Base-by-base conservation (phyloP, 2,888 invertebrate species). In the Acanthosepion esculentum region DNA sequence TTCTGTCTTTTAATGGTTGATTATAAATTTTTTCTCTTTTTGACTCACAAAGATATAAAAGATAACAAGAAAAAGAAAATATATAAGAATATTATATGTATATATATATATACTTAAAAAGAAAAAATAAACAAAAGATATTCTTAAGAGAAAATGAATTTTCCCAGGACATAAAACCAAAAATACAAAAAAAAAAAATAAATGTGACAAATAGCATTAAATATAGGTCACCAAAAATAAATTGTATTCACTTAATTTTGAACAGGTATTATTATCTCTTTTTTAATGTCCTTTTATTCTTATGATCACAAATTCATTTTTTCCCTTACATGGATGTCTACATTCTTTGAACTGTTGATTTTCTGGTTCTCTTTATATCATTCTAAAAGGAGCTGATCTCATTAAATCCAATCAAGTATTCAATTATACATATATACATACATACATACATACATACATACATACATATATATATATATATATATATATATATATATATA, bases 361-460 rank as follows among this genome's bases (percentile, higher is more conserved):
- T 78, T 78, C 78, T 33, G 12, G 78, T 78, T 78, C 78, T 78
- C n/a, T 78, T 78, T 15, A 78, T 78, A 12, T 78, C 12, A 78
- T 33, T 33, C 78, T 12, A 10, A 78, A 78, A 78, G 18, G 78
- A n/a, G 15, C 78, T 78, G n/a, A 78, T 78, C n/a, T 59, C 78
- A 78, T 78, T n/a, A 78, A n/a, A n/a, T 33, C n/a, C n/a, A 78
- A 78, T 78, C 78, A 78, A n/a, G n/a, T 78, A n/a, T 78, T 78
- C n/a, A 78, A 78, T 78, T 4, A 78, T n/a, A n/a, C 29, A 78
- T n/a, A n/a, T n/a, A 29, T 64, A 64, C 7, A 64, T 29, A 64
- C 7, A 64, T 26, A 64, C 20, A 64, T 23, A 64, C 20, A 64
- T 23, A 29, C 20, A 64, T 23, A 64, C 20, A 41, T 3, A 41